Evolutionary conservation across 1,140 invertebrate species (phyloP).

Genomic region (Heliconius nattereri): DNA sequence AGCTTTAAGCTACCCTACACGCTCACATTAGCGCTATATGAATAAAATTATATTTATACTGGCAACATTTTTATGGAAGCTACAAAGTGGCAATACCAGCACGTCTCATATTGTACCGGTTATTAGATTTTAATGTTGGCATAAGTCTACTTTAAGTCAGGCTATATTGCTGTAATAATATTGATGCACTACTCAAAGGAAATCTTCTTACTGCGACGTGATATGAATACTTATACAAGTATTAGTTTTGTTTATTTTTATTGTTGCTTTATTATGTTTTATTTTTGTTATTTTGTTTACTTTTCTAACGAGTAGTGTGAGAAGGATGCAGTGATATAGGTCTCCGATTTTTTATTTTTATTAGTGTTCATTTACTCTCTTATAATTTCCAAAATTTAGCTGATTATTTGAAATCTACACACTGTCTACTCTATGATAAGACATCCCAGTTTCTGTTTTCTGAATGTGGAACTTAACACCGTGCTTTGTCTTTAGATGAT

Average conservation of each 20-base stretch:
- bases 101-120: constrained; percentile 5
- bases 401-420: too few relatives aligned
- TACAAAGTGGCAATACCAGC: constrained; percentile 12
- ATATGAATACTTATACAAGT: constrained; percentile 2
- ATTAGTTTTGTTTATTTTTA: background rate
- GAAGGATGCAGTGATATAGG: background rate
- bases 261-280: background rate
- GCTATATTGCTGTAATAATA: constrained; percentile 13
- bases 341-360: background rate
- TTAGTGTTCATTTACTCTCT: background rate
- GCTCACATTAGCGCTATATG: background rate
- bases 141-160: constrained; percentile 10
- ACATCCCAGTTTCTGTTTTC: too few relatives aligned
- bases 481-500: too few relatives aligned
- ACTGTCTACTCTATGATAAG: too few relatives aligned
- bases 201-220: constrained; percentile 3
- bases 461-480: too few relatives aligned
- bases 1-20: background rate
- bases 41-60: background rate
- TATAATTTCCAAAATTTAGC: too few relatives aligned
- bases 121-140: constrained; percentile 13
- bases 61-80: background rate
- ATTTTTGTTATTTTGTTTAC: background rate
- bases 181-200: constrained; percentile 12
- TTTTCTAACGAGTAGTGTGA: background rate